Conservation (phyloP, 2,113 vertebrate genomes). For the Sylvilagus bachmani region DNA sequence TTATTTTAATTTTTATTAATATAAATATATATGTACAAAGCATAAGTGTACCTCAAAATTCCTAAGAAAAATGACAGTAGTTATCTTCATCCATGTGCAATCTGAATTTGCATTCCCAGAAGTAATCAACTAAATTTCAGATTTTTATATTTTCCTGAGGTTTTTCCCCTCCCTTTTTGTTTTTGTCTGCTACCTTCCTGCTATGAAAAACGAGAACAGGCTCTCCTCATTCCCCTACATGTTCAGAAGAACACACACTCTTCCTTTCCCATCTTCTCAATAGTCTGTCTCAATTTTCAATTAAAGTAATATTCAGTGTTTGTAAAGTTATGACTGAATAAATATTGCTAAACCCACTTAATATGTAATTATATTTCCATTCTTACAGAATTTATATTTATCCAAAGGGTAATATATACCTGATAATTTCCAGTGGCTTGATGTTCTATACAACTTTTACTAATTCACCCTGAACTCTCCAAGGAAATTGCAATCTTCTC, state of each 20-base stretch:
- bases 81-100: not conserved
- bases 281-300: not conserved
- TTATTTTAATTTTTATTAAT: constrained; percentile 25
- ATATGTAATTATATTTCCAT: not conserved
- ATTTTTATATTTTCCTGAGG: not conserved
- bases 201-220: not conserved
- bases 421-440: constrained; percentile 30
- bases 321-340: not conserved
- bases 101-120: not conserved
- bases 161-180: not conserved
- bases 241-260: not conserved
- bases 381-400: not conserved
- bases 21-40: not conserved
- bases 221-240: not conserved
- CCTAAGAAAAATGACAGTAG: not conserved
- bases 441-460: not conserved
- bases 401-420: not conserved
- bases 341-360: not conserved
- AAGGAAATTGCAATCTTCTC: not conserved
- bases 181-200: not conserved
- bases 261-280: not conserved
- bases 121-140: not conserved
- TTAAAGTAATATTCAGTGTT: not conserved
- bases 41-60: constrained; percentile 35
- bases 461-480: not conserved